Conservation (phyloP, 2,113 vertebrate genomes). For the Psittacula cyanocephala region DNA sequence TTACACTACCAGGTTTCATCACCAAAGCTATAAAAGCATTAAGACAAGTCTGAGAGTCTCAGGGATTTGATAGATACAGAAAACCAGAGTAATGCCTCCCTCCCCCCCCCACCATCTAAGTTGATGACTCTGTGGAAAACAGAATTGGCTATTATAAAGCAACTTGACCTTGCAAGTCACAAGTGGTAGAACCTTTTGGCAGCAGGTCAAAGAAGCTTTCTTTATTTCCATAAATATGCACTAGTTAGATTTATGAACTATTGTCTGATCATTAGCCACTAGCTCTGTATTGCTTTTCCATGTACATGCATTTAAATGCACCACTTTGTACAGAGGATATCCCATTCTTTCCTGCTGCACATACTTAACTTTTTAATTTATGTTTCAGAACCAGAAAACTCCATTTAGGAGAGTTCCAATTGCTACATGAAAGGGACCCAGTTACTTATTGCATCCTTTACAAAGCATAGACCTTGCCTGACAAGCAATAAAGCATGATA, state of each 20-base stretch:
- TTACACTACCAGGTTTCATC: not conserved
- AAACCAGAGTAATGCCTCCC: not conserved
- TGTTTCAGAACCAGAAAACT: not conserved
- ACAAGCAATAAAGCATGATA: not conserved
- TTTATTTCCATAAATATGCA: slow-evolving; percentile 67
- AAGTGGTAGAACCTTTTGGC: slow-evolving; percentile 1
- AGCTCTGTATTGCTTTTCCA: slow-evolving; percentile 63
- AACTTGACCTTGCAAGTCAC: slow-evolving; percentile 38
- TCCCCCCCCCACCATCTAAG: not conserved
- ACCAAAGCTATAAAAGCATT: not conserved
- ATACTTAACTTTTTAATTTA: not conserved
- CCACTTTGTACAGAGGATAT: not conserved
- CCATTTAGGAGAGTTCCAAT: not conserved
- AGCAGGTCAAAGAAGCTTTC: slow-evolving; percentile 54
- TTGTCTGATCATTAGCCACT: slow-evolving; percentile 67
- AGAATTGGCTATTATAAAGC: not conserved
- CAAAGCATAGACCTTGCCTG: not conserved
- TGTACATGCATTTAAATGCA: slow-evolving; percentile 37
- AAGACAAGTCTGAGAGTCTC: not conserved
- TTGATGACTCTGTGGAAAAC: not conserved
- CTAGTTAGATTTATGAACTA: slow-evolving; percentile 46
- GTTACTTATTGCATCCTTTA: not conserved
- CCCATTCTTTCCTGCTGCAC: not conserved
- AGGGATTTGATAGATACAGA: not conserved
- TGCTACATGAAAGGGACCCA: not conserved